Evolutionary conservation across 2,113 vertebrate species (phyloP).

Genomic region (Heliornis fulica): DNA sequence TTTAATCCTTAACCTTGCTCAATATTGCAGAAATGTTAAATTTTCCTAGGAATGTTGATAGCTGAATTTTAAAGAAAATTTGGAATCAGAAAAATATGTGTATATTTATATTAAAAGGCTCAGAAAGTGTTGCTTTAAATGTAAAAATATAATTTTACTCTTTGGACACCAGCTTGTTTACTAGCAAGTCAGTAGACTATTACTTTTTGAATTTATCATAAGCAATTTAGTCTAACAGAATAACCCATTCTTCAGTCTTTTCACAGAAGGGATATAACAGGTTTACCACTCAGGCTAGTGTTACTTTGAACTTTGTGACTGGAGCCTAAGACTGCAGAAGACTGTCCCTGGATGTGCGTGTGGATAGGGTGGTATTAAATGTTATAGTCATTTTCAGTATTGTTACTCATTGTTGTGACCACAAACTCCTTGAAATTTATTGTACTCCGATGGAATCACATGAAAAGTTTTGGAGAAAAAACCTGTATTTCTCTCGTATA

Average conservation of each 20-base stretch:
- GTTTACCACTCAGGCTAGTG: background rate
- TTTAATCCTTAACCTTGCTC: background rate
- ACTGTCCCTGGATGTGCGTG: background rate
- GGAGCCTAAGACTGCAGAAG: background rate
- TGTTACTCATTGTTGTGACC: background rate
- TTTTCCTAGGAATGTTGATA: background rate
- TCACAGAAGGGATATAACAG: background rate
- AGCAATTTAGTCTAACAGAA: background rate
- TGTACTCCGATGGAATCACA: background rate
- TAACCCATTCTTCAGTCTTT: background rate
- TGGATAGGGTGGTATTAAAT: background rate
- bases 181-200: background rate
- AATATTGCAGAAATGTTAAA: constrained; percentile 16
- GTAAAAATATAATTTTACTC: background rate
- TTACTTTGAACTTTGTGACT: background rate
- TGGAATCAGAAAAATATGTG: background rate
- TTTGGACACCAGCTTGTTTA: background rate
- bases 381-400: background rate
- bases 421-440: background rate
- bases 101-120: background rate
- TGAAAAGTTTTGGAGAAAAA: background rate
- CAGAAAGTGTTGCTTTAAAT: background rate
- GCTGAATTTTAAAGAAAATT: background rate
- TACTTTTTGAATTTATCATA: background rate
- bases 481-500: background rate